phyloP scores from a whole-genome alignment of 1,140 invertebrate genomes.

The Hypsibius dujardini region DNA sequence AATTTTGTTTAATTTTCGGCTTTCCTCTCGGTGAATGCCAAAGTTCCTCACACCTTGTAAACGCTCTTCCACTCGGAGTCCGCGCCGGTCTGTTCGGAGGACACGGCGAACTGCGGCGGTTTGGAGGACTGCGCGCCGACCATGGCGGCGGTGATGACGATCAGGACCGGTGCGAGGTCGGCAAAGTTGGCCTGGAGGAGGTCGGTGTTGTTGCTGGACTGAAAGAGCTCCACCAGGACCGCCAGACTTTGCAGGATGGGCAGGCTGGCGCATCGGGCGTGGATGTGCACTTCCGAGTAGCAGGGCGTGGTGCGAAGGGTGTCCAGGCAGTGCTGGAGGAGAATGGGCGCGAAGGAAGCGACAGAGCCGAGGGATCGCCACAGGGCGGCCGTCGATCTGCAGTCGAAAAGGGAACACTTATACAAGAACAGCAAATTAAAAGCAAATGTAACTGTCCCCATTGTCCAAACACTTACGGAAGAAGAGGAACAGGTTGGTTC shows the following conservation, averaged over 20 bases:
- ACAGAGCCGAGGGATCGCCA: conserved; percentile 12
- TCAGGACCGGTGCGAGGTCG: not conserved
- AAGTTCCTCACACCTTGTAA: not conserved
- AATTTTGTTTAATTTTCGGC: no score
- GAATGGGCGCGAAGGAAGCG: not conserved
- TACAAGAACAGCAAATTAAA: no score
- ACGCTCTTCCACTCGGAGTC: conserved; percentile 1
- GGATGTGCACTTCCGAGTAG: not conserved
- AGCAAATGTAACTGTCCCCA: not conserved
- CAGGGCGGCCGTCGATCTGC: not conserved
- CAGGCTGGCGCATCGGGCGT: not conserved
- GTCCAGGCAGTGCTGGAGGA: not conserved
- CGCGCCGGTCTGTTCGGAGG: not conserved
- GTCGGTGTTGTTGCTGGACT: not conserved
- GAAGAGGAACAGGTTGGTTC: conserved; percentile 15
- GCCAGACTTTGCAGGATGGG: not conserved
- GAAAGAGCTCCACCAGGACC: conserved; percentile 2
- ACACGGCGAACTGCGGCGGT: not conserved
- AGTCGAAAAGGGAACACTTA: not conserved
- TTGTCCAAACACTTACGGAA: not conserved
- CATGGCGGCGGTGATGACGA: conserved; percentile 7
- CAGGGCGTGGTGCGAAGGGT: not conserved
- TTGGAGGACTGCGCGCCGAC: not conserved
- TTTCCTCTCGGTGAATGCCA: no score
- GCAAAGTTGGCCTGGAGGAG: conserved; percentile 17